Base-by-base conservation (phyloP, 2,888 invertebrate species). In the Drosophila helvetica region DNA sequence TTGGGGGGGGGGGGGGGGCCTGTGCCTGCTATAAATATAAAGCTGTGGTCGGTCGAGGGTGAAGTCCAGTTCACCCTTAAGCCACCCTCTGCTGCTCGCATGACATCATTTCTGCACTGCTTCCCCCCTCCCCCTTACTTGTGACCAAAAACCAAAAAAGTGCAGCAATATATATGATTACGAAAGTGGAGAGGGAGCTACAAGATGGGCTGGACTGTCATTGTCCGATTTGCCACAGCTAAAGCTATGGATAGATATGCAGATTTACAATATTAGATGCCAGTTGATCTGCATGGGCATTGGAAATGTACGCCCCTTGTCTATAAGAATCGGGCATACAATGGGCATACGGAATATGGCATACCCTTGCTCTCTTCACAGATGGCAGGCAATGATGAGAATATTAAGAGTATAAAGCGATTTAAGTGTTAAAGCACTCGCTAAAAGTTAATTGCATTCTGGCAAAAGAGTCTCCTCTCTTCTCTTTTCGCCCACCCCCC, bases 21-120 rank as follows among this genome's bases (percentile, higher is more conserved):
- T 62, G 79, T n/a, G n/a, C n/a, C 47, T 46, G 57, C 46, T 30
- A 22, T 22, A 17, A 46, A 53, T 52, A 42, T 38, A 38, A 38
- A 38, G 48, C 42, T 50, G 48, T 10, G 50, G 54, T 67, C 50
- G 17, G 57, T 27, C 27, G 27, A 33, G 79, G 81, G 68, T 64
- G 33, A 45, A 47, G 45, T 48, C 55, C n/a, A 43, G 30, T 63
- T 45, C 70, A 74, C 78, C 77, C 78, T 45, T 54, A 62, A 70
- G 46, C 33, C 50, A 30, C 19, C 52, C 51, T 43, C 9, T 27
- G 10, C 38, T 6, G 38, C 38, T 38, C 55, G 43, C 8, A 50
- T 78, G 73, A 78, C 76, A 68, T 73, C 45, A 72, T 54, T 22
- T 62, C 50, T 61, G 47, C 56, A 61, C 30, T 69, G 51, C 19